Percentiles rank a stretch among this genome's conserved stretches.
phyloP scores from a whole-genome alignment of 2,113 vertebrate species.

The Cheilinus undulatus region DNA sequence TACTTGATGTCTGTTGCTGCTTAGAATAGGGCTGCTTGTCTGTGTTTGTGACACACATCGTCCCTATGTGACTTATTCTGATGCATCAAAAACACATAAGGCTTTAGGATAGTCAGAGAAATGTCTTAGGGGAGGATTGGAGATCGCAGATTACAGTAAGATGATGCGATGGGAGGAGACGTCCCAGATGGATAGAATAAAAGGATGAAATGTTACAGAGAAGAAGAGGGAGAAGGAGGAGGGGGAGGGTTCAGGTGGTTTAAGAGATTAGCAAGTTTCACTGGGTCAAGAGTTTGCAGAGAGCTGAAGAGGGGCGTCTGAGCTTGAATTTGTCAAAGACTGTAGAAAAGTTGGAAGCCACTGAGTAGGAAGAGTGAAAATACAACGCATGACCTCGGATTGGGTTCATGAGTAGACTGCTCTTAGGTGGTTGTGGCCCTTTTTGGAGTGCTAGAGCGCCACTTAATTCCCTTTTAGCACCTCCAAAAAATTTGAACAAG shows the following conservation, averaged over 20 bases:
- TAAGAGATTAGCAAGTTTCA: conserved; percentile 62
- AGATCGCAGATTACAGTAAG: conserved; percentile 24
- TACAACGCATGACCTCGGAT: conserved; percentile 4
- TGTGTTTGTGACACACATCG: conserved; percentile 5
- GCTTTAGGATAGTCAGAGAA: background rate
- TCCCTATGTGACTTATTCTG: conserved; percentile 6
- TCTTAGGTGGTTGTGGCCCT: too few relatives aligned
- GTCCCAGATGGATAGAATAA: conserved; percentile 42
- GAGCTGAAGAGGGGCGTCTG: conserved; percentile 27
- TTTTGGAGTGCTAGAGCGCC: too few relatives aligned
- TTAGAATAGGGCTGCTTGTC: conserved; percentile 49
- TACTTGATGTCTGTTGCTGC: conserved; percentile 72
- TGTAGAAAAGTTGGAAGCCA: conserved; percentile 8
- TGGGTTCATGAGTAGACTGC: background rate
- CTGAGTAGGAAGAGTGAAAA: conserved; percentile 15
- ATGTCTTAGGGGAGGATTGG: background rate
- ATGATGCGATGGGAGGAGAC: conserved; percentile 25
- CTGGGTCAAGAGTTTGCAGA: conserved; percentile 43
- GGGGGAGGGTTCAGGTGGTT: conserved; percentile 45
- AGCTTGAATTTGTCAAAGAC: conserved; percentile 27
- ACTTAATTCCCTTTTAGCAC: too few relatives aligned
- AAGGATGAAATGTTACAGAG: conserved; percentile 52
- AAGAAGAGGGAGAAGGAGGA: conserved; percentile 36
- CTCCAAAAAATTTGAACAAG: too few relatives aligned
- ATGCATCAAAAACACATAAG: conserved; percentile 19